Evolutionary conservation across 2,797 vertebrate species (phyloP), one percentile per base, ranked within the genome.

Genomic region (Mycteria americana): DNA sequence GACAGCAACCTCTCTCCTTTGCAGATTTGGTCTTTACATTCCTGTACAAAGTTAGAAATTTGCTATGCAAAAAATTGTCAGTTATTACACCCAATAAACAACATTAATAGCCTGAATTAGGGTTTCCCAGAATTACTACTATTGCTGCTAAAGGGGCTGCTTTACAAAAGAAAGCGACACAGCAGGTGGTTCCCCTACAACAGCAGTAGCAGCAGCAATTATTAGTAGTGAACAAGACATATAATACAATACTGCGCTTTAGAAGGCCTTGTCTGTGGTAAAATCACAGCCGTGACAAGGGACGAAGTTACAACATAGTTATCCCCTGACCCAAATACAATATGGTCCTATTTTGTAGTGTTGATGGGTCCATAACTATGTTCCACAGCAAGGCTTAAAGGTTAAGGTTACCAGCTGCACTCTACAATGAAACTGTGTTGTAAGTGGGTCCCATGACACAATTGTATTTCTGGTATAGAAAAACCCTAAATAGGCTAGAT

Each of bases 361-460:
- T 81, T 80, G 86, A 92, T 94, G 50, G 60, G 68, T 84, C 78
- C 64, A 73, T 94, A 86, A 50, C 84, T 84, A 24, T 45, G 37
- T 92, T 94, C 75, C 39, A 48, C 45, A 69, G 53, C 28, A 67
- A 94, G 77, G 69, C 67, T 77, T 88, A 76, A 93, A 92, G 67
- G 77, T 94, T 91, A 92, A 91, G 51, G 88, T 90, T 92, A 92
- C 85, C 76, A 86, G 82, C 85, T 95, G 83, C 60, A 87, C 72
- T 83, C 21, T 73, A n/a, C 62, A 91, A 83, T 91, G 78, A 86
- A 75, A 88, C 35, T 18, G 7, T 51, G 64, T 85, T 57, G 51
- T 81, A 76, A 94, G 76, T 74, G 46, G 31, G 33, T 96, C 72
- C 62, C 81, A 41, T 35, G 78, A 65, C 65, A 91, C 75, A 81